phyloP scores from a whole-genome alignment of 2,113 vertebrate species.

The Trichomycterus rosablanca region DNA sequence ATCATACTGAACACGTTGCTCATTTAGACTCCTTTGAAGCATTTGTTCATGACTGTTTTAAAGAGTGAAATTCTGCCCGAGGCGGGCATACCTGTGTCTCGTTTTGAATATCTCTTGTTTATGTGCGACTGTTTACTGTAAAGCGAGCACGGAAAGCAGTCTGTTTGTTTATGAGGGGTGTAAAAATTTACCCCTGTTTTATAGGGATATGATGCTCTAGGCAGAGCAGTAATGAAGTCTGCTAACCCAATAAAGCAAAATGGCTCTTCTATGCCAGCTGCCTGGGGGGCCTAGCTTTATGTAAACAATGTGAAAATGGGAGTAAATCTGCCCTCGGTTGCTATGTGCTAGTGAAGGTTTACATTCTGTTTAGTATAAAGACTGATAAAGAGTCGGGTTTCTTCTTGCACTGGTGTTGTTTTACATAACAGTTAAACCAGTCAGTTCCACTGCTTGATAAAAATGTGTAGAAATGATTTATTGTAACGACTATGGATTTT shows the following conservation, averaged over 20 bases:
- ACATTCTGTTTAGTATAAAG: background rate
- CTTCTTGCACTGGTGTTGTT: no score
- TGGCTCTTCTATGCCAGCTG: background rate
- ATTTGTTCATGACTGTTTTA: no score
- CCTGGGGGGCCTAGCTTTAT: background rate
- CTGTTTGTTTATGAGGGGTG: conserved; percentile 5
- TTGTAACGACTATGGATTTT: no score
- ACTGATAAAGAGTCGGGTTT: conserved; percentile 9
- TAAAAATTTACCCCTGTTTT: conserved; percentile 18
- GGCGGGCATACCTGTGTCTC: background rate
- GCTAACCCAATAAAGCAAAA: conserved; percentile 12
- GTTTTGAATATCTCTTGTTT: conserved; percentile 1
- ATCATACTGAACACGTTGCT: background rate
- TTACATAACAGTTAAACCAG: no score
- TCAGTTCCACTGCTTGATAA: no score
- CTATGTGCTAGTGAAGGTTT: background rate
- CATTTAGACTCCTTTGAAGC: no score
- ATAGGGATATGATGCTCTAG: conserved; percentile 9
- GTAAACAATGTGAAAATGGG: background rate
- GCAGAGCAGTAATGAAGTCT: conserved; percentile 9
- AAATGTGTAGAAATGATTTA: no score
- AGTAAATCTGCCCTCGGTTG: no score
- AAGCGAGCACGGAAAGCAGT: background rate
- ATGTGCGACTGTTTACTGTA: conserved; percentile 15
- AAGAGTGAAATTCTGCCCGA: background rate